These are phyloP conservation scores for Drosophila littoralis DNA, from an alignment of 1,140 invertebrate species.

Conservation along the genomic window DNA sequence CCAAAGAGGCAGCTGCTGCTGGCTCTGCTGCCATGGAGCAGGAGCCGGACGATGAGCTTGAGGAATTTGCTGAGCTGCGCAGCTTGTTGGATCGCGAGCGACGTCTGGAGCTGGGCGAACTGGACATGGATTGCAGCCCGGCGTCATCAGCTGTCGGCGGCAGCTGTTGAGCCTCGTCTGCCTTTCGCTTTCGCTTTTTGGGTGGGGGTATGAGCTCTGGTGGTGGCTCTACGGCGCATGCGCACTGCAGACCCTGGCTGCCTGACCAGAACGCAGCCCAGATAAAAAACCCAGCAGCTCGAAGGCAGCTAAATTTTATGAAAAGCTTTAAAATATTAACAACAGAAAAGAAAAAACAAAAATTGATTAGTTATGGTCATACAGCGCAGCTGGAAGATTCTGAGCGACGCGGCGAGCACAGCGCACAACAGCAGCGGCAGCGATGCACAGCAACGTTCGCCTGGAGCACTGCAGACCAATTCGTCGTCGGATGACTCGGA, in stretches of 20 bases:
- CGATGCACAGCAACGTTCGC: constrained; percentile 68
- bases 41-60: constrained; percentile 43
- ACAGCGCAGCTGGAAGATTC: constrained; percentile 81
- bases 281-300: constrained; percentile 19
- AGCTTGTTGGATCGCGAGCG: constrained; percentile 59
- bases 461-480: constrained; percentile 55
- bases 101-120: constrained; percentile 66
- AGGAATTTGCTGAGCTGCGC: constrained; percentile 50
- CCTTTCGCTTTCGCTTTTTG: background rate
- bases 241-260: constrained; percentile 39
- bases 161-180: constrained; percentile 44
- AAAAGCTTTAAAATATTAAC: constrained; percentile 32
- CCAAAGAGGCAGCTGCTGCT: background rate
- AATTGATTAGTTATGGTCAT: constrained; percentile 65
- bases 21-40: constrained; percentile 23
- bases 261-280: constrained; percentile 54
- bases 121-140: constrained; percentile 64
- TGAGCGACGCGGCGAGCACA: constrained; percentile 64
- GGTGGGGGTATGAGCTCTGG: constrained; percentile 35
- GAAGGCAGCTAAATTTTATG: constrained; percentile 38
- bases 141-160: constrained; percentile 35
- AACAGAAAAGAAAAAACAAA: background rate
- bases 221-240: constrained; percentile 60
- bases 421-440: constrained; percentile 28
- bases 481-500: constrained; percentile 82